phyloP scores from a whole-genome alignment of 2,888 invertebrate species.

The Monoplex corrugatus region DNA sequence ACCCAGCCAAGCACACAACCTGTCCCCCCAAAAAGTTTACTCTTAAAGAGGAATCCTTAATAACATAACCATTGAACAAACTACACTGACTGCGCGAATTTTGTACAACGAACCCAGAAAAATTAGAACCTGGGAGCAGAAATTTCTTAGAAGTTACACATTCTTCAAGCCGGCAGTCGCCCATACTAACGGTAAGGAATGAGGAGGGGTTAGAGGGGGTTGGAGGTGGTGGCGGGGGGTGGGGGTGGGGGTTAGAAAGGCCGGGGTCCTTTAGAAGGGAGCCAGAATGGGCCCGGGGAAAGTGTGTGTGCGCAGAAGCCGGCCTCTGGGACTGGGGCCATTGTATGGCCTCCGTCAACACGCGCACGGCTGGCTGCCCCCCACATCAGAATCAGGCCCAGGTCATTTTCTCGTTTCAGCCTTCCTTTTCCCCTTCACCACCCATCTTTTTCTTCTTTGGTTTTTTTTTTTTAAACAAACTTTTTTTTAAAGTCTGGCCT shows the following conservation, averaged over 20 bases:
- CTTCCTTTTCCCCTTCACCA: neutral
- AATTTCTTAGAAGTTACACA: too few relatives aligned
- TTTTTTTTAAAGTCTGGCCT: too few relatives aligned
- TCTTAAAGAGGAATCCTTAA: too few relatives aligned
- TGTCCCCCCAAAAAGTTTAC: too few relatives aligned
- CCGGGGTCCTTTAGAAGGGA: neutral
- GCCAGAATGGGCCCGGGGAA: neutral
- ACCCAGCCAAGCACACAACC: too few relatives aligned
- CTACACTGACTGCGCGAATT: too few relatives aligned
- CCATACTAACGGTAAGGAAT: too few relatives aligned
- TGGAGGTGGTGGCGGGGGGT: neutral
- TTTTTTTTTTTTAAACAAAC: too few relatives aligned
- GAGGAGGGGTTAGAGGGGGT: neutral
- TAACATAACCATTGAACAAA: too few relatives aligned
- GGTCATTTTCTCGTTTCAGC: neutral
- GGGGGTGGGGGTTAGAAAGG: neutral
- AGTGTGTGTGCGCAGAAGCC: neutral
- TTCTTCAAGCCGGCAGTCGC: too few relatives aligned
- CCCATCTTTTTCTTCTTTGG: neutral
- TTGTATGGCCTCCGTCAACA: conserved; percentile 13
- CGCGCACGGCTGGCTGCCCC: neutral
- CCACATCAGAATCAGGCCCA: conserved; percentile 9
- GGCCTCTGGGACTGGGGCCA: neutral
- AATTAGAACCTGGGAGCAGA: too few relatives aligned
- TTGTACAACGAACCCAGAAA: too few relatives aligned